Evolutionary conservation across 2,797 vertebrate species (phyloP).

Genomic region (Pantherophis vulpinus): DNA sequence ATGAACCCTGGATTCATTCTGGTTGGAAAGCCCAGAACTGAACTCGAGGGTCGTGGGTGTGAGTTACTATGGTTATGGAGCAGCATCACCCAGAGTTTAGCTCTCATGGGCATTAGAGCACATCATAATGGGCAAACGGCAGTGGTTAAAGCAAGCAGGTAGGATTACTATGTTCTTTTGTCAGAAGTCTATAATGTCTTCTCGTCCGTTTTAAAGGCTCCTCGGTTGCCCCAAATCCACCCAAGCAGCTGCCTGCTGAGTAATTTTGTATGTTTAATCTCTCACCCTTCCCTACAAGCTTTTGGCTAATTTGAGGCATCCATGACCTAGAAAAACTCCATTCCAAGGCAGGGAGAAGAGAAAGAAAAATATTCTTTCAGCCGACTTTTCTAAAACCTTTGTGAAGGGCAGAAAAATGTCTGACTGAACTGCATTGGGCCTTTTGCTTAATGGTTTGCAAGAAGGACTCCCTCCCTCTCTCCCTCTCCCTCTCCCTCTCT

Average conservation of each 20-base stretch:
- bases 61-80: constrained; percentile 98
- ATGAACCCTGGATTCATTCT: constrained; percentile 70
- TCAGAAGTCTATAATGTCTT: constrained; percentile 94
- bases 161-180: constrained; percentile 95
- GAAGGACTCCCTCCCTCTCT: constrained; percentile 26
- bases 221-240: constrained; percentile 83
- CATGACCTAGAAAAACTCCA: constrained; percentile 75
- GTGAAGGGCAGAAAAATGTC: constrained; percentile 71
- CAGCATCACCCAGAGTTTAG: constrained; percentile 88
- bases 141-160: constrained; percentile 96
- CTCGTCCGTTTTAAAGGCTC: constrained; percentile 96
- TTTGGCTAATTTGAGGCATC: constrained; percentile 81
- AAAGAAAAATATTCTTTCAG: constrained; percentile 76
- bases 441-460: constrained; percentile 72
- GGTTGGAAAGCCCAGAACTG: constrained; percentile 67
- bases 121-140: constrained; percentile 90
- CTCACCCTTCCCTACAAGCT: constrained; percentile 77
- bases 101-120: constrained; percentile 87
- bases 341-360: constrained; percentile 68
- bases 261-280: constrained; percentile 86
- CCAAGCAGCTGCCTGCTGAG: constrained; percentile 79
- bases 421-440: constrained; percentile 65
- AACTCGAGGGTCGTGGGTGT: constrained; percentile 82
- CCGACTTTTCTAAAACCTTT: constrained; percentile 71
- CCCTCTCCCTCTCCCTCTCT: neutral